Percentiles rank a stretch among this genome's conserved stretches.
phyloP scores from a whole-genome alignment of 1,140 invertebrate species.

The Babylonia areolata region DNA sequence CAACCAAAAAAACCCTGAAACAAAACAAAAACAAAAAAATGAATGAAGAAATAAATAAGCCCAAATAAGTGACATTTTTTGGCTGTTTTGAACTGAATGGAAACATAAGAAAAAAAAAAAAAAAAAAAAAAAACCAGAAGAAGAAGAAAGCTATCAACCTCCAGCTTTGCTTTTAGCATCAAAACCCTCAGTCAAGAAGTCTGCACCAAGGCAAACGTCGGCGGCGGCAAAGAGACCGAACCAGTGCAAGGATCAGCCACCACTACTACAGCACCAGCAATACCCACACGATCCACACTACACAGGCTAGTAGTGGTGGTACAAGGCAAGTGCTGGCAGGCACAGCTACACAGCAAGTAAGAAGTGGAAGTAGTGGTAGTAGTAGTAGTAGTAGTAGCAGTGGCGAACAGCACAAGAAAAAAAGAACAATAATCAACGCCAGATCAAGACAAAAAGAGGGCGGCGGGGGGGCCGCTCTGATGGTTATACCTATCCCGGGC shows the following conservation, averaged over 20 bases:
- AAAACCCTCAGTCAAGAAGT: no score
- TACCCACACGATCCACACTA: neutral
- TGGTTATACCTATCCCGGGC: conserved; percentile 36
- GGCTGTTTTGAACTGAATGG: no score
- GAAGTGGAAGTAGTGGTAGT: neutral
- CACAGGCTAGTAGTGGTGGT: no score
- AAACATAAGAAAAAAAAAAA: neutral
- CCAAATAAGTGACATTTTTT: conserved; percentile 9
- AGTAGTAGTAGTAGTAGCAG: no score
- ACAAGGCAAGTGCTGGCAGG: neutral
- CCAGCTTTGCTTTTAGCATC: no score
- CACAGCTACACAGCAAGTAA: neutral
- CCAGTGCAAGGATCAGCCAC: no score
- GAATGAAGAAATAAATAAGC: neutral
- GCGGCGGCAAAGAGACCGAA: no score
- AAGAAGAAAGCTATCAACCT: neutral
- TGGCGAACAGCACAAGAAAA: conserved; percentile 4
- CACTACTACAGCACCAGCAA: neutral
- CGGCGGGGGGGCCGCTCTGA: neutral
- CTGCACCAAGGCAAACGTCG: no score
- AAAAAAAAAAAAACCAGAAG: neutral
- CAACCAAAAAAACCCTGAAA: neutral
- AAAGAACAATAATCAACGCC: neutral
- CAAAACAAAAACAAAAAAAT: neutral
- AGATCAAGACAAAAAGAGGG: neutral